Percentiles rank a stretch among this genome's conserved stretches.
Evolutionary conservation across 1,140 invertebrate species (phyloP).

Genomic region (Drosophila murphyi): DNA sequence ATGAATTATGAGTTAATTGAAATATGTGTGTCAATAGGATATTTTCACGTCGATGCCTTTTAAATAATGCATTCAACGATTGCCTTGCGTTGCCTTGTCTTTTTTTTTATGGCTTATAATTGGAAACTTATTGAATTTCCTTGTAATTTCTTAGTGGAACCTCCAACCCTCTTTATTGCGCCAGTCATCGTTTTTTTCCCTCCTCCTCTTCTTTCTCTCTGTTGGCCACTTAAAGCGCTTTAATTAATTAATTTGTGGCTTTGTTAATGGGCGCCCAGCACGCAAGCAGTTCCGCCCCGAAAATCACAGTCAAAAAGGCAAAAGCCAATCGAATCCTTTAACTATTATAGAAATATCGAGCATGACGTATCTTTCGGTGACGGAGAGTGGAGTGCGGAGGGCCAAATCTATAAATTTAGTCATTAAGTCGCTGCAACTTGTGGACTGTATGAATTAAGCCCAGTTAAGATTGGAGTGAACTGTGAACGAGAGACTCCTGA

Average conservation of each 20-base stretch:
- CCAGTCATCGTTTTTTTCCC: background rate
- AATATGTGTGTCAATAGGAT: background rate
- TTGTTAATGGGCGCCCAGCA: constrained; percentile 67
- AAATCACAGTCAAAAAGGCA: constrained; percentile 38
- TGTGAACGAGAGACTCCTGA: background rate
- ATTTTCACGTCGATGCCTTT: background rate
- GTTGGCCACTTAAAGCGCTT: constrained; percentile 59
- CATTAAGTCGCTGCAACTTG: constrained; percentile 17
- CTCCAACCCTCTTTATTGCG: background rate
- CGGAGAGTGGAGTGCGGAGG: too few species aligned
- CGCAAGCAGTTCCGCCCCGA: constrained; percentile 49
- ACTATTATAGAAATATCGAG: constrained; percentile 7
- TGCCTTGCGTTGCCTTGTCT: background rate
- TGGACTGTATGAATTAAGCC: background rate
- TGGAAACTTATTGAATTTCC: constrained; percentile 41
- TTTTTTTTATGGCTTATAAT: constrained; percentile 32
- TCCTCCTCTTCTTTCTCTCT: background rate
- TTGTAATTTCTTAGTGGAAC: constrained; percentile 39
- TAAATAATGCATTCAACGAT: background rate
- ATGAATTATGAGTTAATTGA: too few species aligned
- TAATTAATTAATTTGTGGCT: constrained; percentile 79
- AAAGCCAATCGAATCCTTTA: constrained; percentile 49
- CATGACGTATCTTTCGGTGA: constrained; percentile 17
- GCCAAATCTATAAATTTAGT: constrained; percentile 34
- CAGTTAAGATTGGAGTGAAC: background rate